Conservation (phyloP, 35 echinoderm and acorn worm species). For the Ptychodera flava region DNA sequence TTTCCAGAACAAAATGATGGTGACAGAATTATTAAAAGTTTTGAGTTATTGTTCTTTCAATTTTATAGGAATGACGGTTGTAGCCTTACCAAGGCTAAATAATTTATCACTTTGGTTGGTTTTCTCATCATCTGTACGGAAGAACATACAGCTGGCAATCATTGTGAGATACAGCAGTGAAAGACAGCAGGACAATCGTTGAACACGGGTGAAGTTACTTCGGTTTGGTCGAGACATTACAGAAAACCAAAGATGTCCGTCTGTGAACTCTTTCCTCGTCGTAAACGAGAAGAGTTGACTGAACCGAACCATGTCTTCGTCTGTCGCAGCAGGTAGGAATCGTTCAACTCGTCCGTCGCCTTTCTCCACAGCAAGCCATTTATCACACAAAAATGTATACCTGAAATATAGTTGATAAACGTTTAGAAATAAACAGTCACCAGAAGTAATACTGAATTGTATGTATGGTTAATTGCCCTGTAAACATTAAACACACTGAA, state of each 20-base stretch:
- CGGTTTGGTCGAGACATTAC: neutral
- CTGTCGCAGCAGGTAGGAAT: neutral
- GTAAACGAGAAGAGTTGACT: neutral
- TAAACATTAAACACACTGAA: no score
- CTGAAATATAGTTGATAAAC: no score
- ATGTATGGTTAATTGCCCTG: no score
- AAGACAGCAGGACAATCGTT: neutral
- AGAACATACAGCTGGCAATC: neutral
- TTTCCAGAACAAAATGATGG: no score
- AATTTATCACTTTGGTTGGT: neutral
- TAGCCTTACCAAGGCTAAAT: neutral
- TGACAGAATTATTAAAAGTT: no score
- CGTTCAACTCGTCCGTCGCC: neutral
- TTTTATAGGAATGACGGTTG: no score
- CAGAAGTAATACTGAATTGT: no score
- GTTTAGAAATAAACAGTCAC: no score
- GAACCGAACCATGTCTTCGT: neutral
- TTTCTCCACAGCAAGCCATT: neutral
- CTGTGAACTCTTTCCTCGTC: neutral
- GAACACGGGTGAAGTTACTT: neutral
- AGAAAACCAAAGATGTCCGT: neutral
- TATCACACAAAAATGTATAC: neutral
- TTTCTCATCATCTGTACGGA: neutral
- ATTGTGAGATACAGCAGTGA: neutral
- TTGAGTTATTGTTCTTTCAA: no score